Conservation (phyloP, 2,113 vertebrate species). For the Phalacrocorax brasilianus region DNA sequence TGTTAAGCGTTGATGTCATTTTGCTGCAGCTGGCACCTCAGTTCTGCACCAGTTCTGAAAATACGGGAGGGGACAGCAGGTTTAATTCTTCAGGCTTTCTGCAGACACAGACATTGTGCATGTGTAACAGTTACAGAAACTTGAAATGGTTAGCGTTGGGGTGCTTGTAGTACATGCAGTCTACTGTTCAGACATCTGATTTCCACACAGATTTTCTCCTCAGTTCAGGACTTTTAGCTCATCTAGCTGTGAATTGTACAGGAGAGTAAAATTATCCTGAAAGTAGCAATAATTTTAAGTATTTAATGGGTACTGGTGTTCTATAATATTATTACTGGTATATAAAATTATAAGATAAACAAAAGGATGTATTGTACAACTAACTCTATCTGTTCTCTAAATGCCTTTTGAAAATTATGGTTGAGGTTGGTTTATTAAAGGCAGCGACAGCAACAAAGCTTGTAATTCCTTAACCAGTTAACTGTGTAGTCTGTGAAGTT, state of each 20-base stretch:
- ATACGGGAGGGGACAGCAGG: background rate
- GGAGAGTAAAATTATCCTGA: background rate
- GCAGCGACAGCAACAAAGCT: background rate
- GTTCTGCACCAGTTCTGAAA: background rate
- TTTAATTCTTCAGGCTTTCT: background rate
- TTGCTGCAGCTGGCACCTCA: background rate
- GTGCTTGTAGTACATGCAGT: background rate
- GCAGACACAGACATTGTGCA: background rate
- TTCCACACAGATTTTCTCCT: background rate
- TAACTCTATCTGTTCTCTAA: background rate
- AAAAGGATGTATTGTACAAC: background rate
- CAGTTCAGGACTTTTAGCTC: background rate
- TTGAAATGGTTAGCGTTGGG: background rate
- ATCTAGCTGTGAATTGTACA: background rate
- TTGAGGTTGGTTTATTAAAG: background rate
- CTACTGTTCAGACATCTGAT: background rate
- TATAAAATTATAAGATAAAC: background rate
- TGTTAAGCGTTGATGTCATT: rapidly evolving
- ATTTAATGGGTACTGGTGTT: background rate
- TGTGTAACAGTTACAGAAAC: background rate
- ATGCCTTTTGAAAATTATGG: background rate
- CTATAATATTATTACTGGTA: background rate
- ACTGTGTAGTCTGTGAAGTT: background rate
- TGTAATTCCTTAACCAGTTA: background rate
- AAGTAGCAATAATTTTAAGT: background rate